phyloP scores from a whole-genome alignment of 2,797 vertebrate species.

The Xiphorhynchus erythropygius region DNA sequence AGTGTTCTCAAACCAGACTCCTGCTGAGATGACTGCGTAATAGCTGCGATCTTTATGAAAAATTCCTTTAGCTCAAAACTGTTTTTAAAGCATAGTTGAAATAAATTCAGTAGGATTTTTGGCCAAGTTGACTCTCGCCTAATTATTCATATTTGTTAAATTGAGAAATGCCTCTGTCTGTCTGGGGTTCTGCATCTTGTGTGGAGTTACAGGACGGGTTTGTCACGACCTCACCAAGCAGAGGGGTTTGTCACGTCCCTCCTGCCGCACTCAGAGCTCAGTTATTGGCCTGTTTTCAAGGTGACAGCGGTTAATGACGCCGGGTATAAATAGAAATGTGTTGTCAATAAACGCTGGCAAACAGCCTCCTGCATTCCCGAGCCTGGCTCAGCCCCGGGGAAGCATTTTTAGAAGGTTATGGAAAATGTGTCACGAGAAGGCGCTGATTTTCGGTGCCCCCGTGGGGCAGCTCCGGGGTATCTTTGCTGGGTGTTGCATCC shows the following conservation, averaged over 20 bases:
- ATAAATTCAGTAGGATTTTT: neutral
- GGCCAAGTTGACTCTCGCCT: neutral
- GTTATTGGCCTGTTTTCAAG: neutral
- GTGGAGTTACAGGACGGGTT: neutral
- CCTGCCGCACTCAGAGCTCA: neutral
- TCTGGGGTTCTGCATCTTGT: neutral
- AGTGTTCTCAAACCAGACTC: neutral
- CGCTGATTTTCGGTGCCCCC: rapidly evolving
- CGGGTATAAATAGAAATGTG: neutral
- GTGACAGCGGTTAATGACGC: neutral
- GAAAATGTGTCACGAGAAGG: neutral
- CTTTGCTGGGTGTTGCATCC: rapidly evolving
- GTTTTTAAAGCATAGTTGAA: neutral
- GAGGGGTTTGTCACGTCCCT: neutral
- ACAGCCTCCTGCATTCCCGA: neutral
- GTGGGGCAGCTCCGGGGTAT: neutral
- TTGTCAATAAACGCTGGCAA: neutral
- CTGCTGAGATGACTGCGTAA: neutral
- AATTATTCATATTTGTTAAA: neutral
- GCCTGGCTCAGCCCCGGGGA: neutral
- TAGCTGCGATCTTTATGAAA: neutral
- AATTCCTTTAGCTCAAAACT: neutral
- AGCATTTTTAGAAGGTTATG: neutral
- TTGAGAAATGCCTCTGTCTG: neutral
- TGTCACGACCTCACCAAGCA: neutral